Evolutionary conservation across 2,797 vertebrate species (phyloP).

Genomic region (Tolypeutes matacus): DNA sequence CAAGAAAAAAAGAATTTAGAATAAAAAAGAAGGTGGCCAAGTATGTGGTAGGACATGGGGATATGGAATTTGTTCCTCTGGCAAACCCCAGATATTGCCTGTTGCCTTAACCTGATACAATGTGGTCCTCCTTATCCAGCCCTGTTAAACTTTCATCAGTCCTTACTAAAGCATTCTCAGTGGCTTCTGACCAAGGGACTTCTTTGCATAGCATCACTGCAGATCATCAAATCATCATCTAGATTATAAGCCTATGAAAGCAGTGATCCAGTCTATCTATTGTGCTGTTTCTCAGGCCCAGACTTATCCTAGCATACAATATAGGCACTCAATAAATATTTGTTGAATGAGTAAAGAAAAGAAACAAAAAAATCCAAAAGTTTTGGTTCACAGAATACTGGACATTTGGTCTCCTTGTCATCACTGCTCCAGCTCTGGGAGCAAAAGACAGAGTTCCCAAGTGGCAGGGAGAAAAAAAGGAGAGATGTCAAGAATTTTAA

Average conservation of each 20-base stretch:
- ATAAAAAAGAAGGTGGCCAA: not conserved
- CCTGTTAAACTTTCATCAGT: not conserved
- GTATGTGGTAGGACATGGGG: not conserved
- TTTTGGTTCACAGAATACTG: not conserved
- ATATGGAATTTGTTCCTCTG: not conserved
- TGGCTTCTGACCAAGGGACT: not conserved
- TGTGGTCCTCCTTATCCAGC: not conserved
- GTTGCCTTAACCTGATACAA: not conserved
- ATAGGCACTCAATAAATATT: not conserved
- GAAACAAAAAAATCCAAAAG: not conserved
- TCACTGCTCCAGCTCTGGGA: not conserved
- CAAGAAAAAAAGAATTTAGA: not conserved
- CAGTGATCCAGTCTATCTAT: not conserved
- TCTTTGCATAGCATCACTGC: not conserved
- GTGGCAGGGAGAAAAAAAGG: not conserved
- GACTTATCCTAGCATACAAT: not conserved
- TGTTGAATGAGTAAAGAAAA: not conserved
- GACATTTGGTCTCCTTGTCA: not conserved
- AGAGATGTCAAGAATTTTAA: not conserved
- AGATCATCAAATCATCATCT: conserved; percentile 24
- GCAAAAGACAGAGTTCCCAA: not conserved
- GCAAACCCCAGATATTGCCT: not conserved
- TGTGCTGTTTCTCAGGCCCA: not conserved
- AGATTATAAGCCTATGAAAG: not conserved
- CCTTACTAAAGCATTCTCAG: not conserved